phyloP scores from a whole-genome alignment of 2,113 vertebrate species.

The Megaleporinus macrocephalus region DNA sequence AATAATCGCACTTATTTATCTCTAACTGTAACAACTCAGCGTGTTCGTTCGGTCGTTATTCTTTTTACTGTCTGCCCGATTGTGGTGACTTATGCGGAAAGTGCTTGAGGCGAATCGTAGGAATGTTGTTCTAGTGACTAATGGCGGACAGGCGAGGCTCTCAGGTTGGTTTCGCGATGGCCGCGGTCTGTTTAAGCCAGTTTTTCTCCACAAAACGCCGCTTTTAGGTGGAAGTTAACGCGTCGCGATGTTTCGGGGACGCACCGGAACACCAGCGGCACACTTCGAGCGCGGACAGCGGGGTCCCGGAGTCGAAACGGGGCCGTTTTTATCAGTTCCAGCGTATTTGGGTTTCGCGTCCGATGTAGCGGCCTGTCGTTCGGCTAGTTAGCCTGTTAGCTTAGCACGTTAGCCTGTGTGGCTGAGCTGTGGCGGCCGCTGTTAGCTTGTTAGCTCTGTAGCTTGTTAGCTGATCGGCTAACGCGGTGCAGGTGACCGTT shows the following conservation, averaged over 20 bases:
- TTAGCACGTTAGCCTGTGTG: slow-evolving; percentile 5
- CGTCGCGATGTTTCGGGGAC: slow-evolving; percentile 1
- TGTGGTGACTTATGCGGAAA: slow-evolving; percentile 62
- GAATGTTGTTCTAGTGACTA: slow-evolving; percentile 64
- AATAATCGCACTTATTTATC: not conserved
- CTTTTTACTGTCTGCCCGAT: not conserved
- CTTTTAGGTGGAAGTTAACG: slow-evolving; percentile 18
- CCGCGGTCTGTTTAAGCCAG: slow-evolving; percentile 72
- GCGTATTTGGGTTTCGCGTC: slow-evolving; percentile 70
- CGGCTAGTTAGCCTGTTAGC: slow-evolving; percentile 68
- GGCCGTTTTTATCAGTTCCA: slow-evolving; percentile 45
- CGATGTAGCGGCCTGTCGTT: slow-evolving; percentile 65
- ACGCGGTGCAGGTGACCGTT: no score
- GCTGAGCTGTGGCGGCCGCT: not conserved
- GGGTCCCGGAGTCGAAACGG: slow-evolving; percentile 8
- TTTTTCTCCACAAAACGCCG: slow-evolving; percentile 65
- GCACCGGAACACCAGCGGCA: slow-evolving; percentile 68
- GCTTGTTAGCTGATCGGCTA: not conserved
- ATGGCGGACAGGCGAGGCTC: slow-evolving; percentile 85
- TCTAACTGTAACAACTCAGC: not conserved
- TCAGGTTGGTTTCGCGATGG: slow-evolving; percentile 82
- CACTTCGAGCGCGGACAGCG: slow-evolving; percentile 41
- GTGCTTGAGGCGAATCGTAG: slow-evolving; percentile 52
- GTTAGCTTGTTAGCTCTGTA: not conserved
- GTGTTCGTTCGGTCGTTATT: not conserved